phyloP scores from a whole-genome alignment of 2,113 vertebrate species.

The Bubalus kerabau region DNA sequence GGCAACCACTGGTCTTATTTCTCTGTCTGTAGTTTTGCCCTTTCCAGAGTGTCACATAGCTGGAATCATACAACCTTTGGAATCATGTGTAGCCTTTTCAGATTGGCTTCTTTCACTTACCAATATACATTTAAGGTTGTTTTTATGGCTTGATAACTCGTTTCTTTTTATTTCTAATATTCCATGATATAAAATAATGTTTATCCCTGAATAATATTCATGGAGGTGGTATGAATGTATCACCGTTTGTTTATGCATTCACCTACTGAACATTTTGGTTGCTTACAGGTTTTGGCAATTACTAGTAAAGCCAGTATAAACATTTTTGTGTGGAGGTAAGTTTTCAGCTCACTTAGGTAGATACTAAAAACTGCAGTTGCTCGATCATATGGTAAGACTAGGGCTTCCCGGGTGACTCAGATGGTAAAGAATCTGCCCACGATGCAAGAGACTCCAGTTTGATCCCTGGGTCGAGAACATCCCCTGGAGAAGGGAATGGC shows the following conservation, averaged over 20 bases:
- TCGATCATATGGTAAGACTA: neutral
- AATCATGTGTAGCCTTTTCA: neutral
- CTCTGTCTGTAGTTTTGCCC: neutral
- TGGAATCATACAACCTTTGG: neutral
- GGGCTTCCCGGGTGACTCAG: neutral
- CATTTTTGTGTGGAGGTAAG: neutral
- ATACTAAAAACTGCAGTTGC: neutral
- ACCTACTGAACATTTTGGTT: neutral
- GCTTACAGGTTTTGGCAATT: neutral
- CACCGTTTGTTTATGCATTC: neutral
- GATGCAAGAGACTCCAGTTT: neutral
- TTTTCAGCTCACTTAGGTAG: neutral
- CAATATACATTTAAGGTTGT: neutral
- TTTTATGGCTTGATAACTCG: neutral
- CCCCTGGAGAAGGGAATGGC: neutral
- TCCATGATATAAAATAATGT: neutral
- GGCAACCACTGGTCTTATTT: neutral
- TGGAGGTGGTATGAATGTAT: neutral
- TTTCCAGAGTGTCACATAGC: neutral
- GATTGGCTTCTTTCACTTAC: neutral
- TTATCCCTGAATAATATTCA: neutral
- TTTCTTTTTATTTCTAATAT: neutral
- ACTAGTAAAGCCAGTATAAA: neutral
- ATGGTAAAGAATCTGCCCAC: neutral
- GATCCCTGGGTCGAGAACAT: neutral